These are phyloP conservation scores for Pelochelys cantorii DNA, from an alignment of 2,797 vertebrate species.

Conservation along the genomic window DNA sequence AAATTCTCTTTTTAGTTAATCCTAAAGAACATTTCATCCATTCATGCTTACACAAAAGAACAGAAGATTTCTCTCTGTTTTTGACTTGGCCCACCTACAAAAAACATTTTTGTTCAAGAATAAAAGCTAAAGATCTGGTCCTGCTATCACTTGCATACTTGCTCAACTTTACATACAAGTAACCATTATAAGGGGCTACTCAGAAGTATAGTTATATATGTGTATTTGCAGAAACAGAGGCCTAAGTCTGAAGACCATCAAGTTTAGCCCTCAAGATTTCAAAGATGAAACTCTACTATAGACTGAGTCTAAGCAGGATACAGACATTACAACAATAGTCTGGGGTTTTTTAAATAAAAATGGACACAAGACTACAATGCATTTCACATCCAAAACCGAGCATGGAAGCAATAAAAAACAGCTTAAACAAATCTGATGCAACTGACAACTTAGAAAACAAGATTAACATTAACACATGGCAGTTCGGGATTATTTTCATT, in stretches of 20 bases:
- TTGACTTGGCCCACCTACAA: background rate
- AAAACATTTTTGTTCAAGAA: background rate
- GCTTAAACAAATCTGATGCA: background rate
- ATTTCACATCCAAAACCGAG: background rate
- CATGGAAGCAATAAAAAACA: background rate
- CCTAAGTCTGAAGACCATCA: background rate
- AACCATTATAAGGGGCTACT: background rate
- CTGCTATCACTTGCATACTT: background rate
- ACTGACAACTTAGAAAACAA: background rate
- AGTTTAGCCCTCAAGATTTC: background rate
- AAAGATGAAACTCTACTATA: background rate
- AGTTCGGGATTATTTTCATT: background rate
- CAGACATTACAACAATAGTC: background rate
- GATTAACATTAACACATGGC: background rate
- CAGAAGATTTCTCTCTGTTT: background rate
- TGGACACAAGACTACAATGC: background rate
- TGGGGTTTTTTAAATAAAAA: background rate
- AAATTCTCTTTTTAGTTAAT: background rate
- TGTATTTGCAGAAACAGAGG: background rate
- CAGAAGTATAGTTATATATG: background rate
- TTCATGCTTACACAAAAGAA: background rate
- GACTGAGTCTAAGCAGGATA: background rate
- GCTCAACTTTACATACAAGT: background rate
- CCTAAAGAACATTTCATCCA: background rate
- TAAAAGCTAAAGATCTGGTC: background rate